Evolutionary conservation across 2,888 invertebrate genomes (phyloP), one percentile per base, ranked within the genome.

Genomic region (Dyspetes luteomarginatus): DNA sequence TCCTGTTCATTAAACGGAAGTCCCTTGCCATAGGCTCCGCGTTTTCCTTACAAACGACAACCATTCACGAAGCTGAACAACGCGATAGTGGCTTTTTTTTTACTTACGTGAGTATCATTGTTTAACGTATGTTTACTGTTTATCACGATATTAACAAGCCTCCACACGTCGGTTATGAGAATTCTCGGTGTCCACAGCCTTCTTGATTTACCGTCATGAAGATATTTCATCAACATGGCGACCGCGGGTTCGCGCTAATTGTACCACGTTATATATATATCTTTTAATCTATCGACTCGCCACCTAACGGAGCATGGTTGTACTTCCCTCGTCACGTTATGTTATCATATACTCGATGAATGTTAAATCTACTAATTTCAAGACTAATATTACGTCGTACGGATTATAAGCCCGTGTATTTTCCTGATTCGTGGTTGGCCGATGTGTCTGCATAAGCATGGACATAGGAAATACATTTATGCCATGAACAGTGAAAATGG

Each of bases 1-100:
- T 92, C 91, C 92, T 92, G 92, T 91, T 86, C 87, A 87, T 88
- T 83, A 85, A 90, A 90, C 91, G 91, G 91, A 91, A 91, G 90
- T 91, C 88, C 90, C 89, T 89, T 90, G 90, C 89, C 89, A 90
- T 90, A 91, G 90, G 90, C 89, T 86, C 88, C 85, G 88, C 85
- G 87, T 85, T 80, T 86, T 86, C 85, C 83, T 83, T 82, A 78
- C 79, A 82, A 84, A 86, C 85, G 86, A 84, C 82, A 75, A 84
- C 78, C 78, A 76, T 81, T 82, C 83, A 45, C 82, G 56, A 12
- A 76, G 76, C 75, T 82, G 78, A 86, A 84, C 78, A 82, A 77
- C 52, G 41, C 43, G 48, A 50, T 52, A 17, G 30, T 19, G 48
- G 15, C 56, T 64, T 79, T 50, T 75, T 71, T 65, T 84, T 78